Conservation (phyloP, 2,113 vertebrate species). For the Tachuris rubrigastra region DNA sequence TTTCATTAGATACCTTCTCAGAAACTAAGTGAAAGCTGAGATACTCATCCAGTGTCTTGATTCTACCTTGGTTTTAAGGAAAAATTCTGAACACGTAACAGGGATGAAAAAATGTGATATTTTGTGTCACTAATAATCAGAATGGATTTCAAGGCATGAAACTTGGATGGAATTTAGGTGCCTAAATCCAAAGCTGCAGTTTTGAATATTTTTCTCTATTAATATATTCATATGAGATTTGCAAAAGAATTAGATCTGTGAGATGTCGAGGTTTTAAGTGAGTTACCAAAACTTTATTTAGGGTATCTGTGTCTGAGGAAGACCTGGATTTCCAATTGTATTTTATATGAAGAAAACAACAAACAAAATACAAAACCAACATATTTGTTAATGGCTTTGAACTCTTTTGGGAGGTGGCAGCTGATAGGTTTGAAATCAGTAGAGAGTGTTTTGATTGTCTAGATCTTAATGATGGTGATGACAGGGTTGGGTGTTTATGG, state of each 20-base stretch:
- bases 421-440: not conserved
- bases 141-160: not conserved
- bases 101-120: not conserved
- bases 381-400: not conserved
- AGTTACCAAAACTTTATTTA: not conserved
- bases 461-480: not conserved
- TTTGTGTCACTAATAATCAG: not conserved
- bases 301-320: not conserved
- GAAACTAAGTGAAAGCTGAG: not conserved
- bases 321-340: not conserved
- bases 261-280: not conserved
- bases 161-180: not conserved
- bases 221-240: not conserved
- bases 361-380: not conserved
- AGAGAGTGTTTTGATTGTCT: not conserved
- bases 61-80: not conserved
- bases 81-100: not conserved
- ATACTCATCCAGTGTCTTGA: not conserved
- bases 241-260: not conserved
- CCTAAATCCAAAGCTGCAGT: not conserved
- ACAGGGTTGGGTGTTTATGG: not conserved
- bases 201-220: not conserved
- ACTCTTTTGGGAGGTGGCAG: not conserved
- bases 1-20: not conserved
- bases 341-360: not conserved